A percentile compares a stretch with the other conserved stretches of the same genome.
Evolutionary conservation across 2,888 invertebrate species (phyloP).

Genomic region (Drosophila rellima): DNA sequence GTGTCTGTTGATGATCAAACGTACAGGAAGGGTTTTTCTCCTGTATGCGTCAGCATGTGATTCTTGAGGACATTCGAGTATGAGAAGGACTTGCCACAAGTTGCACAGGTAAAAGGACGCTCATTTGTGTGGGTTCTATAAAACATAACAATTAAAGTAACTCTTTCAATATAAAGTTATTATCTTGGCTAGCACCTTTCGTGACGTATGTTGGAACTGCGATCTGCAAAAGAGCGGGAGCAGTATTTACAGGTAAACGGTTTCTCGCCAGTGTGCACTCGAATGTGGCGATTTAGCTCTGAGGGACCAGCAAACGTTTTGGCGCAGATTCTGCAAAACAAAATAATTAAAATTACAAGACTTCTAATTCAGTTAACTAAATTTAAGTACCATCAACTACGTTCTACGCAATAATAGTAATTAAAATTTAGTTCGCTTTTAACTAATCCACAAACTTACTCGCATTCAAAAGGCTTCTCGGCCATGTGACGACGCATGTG

Average conservation of each 20-base stretch:
- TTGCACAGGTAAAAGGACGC: constrained; percentile 83
- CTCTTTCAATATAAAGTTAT: neutral
- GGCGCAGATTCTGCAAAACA: constrained; percentile 74
- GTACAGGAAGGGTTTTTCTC: constrained; percentile 83
- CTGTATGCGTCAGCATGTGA: constrained; percentile 85
- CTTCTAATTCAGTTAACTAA: neutral
- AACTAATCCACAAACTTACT: constrained; percentile 67
- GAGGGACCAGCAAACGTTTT: constrained; percentile 85
- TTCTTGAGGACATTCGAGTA: constrained; percentile 85
- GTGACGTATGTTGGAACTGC: constrained; percentile 85
- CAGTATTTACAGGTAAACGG: constrained; percentile 85
- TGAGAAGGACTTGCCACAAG: constrained; percentile 85
- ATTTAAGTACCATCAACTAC: neutral
- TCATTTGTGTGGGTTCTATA: constrained; percentile 85
- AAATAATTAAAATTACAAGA: neutral
- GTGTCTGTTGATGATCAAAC: constrained; percentile 24
- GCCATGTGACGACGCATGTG: constrained; percentile 85
- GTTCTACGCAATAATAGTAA: neutral
- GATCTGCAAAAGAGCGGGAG: constrained; percentile 85
- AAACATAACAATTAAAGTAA: constrained; percentile 4
- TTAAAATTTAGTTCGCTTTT: neutral
- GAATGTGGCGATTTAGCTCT: constrained; percentile 84
- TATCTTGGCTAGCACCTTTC: constrained; percentile 77
- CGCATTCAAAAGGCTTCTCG: constrained; percentile 85
- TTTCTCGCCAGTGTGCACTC: constrained; percentile 85